Evolutionary conservation across 2,797 vertebrate species (phyloP).

Genomic region (Hypotaenidia okinawae): DNA sequence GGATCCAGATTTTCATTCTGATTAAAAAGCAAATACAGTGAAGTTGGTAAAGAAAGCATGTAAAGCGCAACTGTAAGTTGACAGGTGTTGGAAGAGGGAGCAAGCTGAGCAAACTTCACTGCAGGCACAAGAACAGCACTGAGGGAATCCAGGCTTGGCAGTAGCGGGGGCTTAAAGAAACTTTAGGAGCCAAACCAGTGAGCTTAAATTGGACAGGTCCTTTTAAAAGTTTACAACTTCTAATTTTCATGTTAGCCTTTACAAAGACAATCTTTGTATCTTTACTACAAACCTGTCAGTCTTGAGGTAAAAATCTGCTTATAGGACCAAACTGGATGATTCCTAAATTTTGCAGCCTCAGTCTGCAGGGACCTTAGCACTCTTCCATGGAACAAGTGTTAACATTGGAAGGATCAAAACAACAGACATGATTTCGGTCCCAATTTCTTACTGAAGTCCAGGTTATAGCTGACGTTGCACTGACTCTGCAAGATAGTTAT

Average conservation of each 20-base stretch:
- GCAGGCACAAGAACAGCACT: neutral
- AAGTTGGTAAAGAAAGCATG: neutral
- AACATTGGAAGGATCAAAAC: neutral
- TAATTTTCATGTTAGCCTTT: neutral
- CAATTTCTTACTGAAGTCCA: neutral
- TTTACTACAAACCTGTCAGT: neutral
- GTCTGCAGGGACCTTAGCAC: fast-evolving
- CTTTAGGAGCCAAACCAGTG: neutral
- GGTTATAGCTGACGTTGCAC: neutral
- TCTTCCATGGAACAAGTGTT: neutral
- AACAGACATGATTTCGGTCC: neutral
- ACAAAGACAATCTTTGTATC: neutral
- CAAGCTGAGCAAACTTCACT: neutral
- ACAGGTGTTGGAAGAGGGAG: neutral
- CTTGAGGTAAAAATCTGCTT: neutral
- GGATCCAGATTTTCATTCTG: neutral
- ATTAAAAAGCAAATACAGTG: neutral
- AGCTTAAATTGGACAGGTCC: neutral
- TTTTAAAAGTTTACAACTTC: neutral
- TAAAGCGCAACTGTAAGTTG: neutral
- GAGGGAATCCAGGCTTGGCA: neutral
- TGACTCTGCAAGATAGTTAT: neutral
- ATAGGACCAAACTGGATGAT: neutral
- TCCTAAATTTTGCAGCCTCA: neutral
- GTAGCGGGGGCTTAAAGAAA: neutral